Base-by-base conservation (phyloP, 2,888 invertebrate genomes). In the Allolobophora icterica region DNA sequence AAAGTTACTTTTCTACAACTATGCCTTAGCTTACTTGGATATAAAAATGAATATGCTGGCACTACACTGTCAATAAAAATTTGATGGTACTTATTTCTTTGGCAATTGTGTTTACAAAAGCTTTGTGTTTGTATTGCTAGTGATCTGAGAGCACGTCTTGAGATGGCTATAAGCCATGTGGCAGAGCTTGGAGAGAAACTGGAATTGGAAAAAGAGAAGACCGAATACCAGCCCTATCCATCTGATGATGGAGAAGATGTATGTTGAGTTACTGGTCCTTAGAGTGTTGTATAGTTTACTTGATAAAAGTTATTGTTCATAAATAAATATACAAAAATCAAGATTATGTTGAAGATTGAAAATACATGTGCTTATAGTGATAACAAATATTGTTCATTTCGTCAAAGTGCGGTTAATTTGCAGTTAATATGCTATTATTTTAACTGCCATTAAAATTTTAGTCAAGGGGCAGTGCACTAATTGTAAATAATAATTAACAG, bases 141-240 rank as follows among this genome's bases (percentile, higher is more conserved):
- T 0, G 99, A 99, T 95, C 96, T 99, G 91, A 96, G 99, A 93
- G 99, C 99, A 0, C 97, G 97, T 93, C 96, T 99, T 89, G 99
- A 99, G 96, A 96, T 99, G 95, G 97, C 98, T 0, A 97, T 98
- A 90, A 94, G 97, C 96, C 94, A 96, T 96, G 94, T 96, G 96
- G 93, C 92, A 95, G 97, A 97, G 89, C 93, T 95, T 35, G 93
- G 95, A 89, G 89, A 89, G 89, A 89, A 89, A 42, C 38, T 42
- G 33, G 89, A 42, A 17, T 33, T 87, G 35, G 87, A 87, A 35
- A 87, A 35, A 35, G 87, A 34, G 38, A 87, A 87, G 35, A 21
- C 35, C 3, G 87, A 38, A 34, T 87, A 21, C 38, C 87, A 6
- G 21, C 11, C 24, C 87, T 87, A 21, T 87, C 24, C 87, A 87